Conservation (phyloP, 2,797 vertebrate genomes). For the Mormyrops attenuatus region DNA sequence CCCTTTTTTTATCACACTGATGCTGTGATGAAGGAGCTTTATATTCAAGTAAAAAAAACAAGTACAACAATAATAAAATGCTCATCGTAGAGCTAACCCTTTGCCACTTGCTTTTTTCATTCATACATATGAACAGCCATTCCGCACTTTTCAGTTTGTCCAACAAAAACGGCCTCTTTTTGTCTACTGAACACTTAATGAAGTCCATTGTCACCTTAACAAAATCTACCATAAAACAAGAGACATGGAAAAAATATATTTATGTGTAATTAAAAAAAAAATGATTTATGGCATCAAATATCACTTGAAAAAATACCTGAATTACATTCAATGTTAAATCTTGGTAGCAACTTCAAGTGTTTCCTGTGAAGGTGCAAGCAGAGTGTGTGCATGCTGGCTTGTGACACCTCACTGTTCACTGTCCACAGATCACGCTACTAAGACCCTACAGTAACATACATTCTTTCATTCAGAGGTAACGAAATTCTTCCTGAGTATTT, state of each 20-base stretch:
- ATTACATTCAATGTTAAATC: constrained; percentile 94
- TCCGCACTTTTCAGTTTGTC: constrained; percentile 59
- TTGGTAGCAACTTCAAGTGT: constrained; percentile 89
- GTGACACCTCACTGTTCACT: constrained; percentile 51
- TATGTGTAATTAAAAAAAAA: constrained; percentile 67
- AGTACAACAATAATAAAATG: neutral
- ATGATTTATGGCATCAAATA: constrained; percentile 79
- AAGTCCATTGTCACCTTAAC: constrained; percentile 70
- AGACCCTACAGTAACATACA: constrained; percentile 75
- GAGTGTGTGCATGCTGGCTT: constrained; percentile 57
- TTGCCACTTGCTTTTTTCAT: neutral
- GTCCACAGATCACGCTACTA: constrained; percentile 55
- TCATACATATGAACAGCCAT: constrained; percentile 40
- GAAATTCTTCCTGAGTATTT: constrained; percentile 80
- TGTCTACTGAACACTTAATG: constrained; percentile 63
- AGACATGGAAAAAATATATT: constrained; percentile 58
- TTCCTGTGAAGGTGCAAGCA: constrained; percentile 68
- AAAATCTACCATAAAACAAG: constrained; percentile 71
- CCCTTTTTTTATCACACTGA: constrained; percentile 1
- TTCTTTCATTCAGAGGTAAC: constrained; percentile 81
- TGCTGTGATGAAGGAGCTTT: neutral
- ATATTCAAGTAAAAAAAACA: neutral
- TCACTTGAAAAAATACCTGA: constrained; percentile 77
- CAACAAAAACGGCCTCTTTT: constrained; percentile 66
- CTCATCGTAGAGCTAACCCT: neutral